Conservation (phyloP, 2,797 vertebrate genomes). For the Phyllotis vaccarum region DNA sequence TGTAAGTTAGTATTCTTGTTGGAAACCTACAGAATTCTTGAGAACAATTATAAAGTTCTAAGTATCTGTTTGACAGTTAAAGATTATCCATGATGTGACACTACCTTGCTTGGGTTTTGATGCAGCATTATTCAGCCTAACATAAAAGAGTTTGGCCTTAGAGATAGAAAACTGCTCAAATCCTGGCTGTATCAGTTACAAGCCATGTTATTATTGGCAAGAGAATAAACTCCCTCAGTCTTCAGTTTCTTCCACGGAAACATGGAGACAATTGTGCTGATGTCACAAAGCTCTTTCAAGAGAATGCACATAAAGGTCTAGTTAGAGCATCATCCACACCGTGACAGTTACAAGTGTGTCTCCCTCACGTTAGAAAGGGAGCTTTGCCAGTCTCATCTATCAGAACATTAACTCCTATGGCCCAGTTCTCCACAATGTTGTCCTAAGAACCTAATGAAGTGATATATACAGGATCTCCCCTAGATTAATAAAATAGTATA, state of each 20-base stretch:
- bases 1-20: not conserved
- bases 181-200: not conserved
- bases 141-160: not conserved
- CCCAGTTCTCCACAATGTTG: not conserved
- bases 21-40: not conserved
- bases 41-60: conserved; percentile 22
- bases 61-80: not conserved
- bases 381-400: not conserved
- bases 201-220: not conserved
- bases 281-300: not conserved
- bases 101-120: not conserved
- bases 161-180: conserved; percentile 47
- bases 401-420: not conserved
- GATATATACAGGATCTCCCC: not conserved
- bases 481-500: not conserved
- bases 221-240: not conserved
- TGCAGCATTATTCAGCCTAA: not conserved
- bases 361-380: not conserved
- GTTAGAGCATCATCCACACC: not conserved
- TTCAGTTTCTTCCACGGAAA: conserved; percentile 17
- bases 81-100: not conserved
- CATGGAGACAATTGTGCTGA: not conserved
- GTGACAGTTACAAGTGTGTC: not conserved
- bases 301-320: not conserved
- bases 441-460: not conserved